A percentile compares a stretch with the other conserved stretches of the same genome.
Conservation (phyloP, 2,113 vertebrate genomes). For the Nyctereutes procyonoides region DNA sequence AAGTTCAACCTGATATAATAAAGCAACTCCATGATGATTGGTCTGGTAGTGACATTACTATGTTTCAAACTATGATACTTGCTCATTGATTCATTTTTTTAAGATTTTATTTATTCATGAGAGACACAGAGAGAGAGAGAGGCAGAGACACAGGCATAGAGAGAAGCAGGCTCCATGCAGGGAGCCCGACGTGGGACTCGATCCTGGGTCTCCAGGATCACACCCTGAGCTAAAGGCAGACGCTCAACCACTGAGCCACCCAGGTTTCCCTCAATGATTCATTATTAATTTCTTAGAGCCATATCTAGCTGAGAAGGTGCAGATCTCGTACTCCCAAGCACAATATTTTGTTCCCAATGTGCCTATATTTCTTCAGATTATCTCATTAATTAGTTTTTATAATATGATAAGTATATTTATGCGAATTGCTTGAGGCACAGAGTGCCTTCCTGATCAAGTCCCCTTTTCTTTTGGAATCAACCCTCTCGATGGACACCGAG, state of each 20-base stretch:
- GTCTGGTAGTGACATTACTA: neutral
- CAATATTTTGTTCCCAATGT: neutral
- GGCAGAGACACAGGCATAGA: too few species aligned
- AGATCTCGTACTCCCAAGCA: neutral
- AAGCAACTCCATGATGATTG: neutral
- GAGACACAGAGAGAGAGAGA: too few species aligned
- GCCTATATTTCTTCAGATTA: neutral
- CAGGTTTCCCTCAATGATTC: neutral
- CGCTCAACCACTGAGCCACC: too few species aligned
- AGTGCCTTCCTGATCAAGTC: neutral
- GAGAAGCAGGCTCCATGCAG: too few species aligned
- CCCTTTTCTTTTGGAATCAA: neutral
- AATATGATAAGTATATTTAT: neutral
- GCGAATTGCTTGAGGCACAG: neutral
- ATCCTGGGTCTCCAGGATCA: too few species aligned
- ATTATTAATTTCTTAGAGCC: neutral
- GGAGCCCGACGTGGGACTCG: too few species aligned
- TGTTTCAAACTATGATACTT: neutral
- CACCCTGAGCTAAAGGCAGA: too few species aligned
- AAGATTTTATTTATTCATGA: too few species aligned
- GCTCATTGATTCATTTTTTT: neutral
- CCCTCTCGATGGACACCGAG: too few species aligned
- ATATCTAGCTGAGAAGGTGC: neutral
- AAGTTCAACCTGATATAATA: neutral
- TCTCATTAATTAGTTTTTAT: neutral